Evolutionary conservation across 2,797 vertebrate genomes (phyloP), one percentile per base, ranked within the genome.

Genomic region (Psittacula derbiana): DNA sequence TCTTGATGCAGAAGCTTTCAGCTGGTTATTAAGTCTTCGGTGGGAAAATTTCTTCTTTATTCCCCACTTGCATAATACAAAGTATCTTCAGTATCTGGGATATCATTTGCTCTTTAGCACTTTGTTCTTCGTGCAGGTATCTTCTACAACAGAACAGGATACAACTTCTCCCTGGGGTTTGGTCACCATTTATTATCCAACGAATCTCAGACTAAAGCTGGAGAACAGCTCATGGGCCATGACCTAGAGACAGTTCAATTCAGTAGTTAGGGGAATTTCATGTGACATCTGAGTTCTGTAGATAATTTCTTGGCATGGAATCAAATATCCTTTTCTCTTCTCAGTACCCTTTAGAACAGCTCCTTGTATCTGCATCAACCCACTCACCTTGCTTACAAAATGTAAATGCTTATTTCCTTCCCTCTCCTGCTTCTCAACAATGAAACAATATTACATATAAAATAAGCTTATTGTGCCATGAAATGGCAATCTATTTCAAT

Each of bases 161-260:
- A 86, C 90, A 50, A 86, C 88, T 85, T 75, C 93, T 89, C 92
- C 81, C 92, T 95, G 90, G 79, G 93, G 74, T 93, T 92, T 92
- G 96, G 94, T 92, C 94, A 93, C 86, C 97, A 88, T 74, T 92
- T 96, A 94, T 97, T 97, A 98, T 97, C 98, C 98, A 97, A 96
- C 93, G 95, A 97, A 94, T 97, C 98, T 97, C 93, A 98, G 97
- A 95, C 98, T 98, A 98, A 98, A 97, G 95, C 52, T 97, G 96
- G 96, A 97, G 97, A 98, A 98, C 92, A 98, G 97, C 86, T 98
- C 97, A 84, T 98, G 98, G 81, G 98, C 98, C 98, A 98, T 97
- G 96, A 98, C 98, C 98, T 98, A 96, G 94, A 96, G 97, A 98
- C 95, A 98, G 98, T 96, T 97, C 90, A 98, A 98, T 94, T 93